Percentiles rank a stretch among this genome's conserved stretches.
phyloP scores from a whole-genome alignment of 1,140 invertebrate species.

The Drosophila rhopaloa region DNA sequence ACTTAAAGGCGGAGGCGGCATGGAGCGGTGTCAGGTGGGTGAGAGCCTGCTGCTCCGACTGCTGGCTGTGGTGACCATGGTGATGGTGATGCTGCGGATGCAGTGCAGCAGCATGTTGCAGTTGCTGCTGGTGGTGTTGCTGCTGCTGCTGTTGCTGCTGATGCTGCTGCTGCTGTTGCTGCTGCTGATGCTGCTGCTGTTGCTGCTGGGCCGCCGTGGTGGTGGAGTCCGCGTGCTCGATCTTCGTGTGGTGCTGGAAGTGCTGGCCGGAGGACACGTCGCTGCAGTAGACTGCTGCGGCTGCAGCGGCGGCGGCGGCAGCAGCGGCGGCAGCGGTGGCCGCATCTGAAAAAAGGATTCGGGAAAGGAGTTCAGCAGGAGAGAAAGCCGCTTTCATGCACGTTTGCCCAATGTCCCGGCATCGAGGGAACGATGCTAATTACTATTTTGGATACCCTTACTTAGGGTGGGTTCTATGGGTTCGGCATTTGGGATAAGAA shows the following conservation, averaged over 20 bases:
- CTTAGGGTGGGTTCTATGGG: neutral
- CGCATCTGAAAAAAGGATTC: conserved; percentile 53
- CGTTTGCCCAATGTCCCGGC: conserved; percentile 50
- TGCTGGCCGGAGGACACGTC: conserved; percentile 70
- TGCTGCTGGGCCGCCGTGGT: conserved; percentile 61
- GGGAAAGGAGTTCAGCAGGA: conserved; percentile 25
- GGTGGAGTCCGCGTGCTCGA: conserved; percentile 76
- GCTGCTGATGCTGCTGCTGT: conserved; percentile 34
- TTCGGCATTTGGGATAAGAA: too few species aligned
- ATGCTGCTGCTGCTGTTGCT: conserved; percentile 51
- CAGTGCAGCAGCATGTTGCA: conserved; percentile 52
- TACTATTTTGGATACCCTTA: conserved; percentile 40
- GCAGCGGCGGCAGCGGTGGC: conserved; percentile 54
- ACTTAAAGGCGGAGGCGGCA: conserved; percentile 72
- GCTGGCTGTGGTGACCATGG: conserved; percentile 61
- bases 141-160: conserved; percentile 57
- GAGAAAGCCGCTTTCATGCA: conserved; percentile 70
- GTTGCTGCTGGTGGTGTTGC: conserved; percentile 50
- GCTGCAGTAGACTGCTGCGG: conserved; percentile 68
- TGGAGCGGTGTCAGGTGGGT: conserved; percentile 67
- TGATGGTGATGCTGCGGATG: conserved; percentile 56
- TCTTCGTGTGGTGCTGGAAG: conserved; percentile 73
- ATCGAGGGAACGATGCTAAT: conserved; percentile 47
- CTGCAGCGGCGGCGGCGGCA: conserved; percentile 59
- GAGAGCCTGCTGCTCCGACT: conserved; percentile 58